These are phyloP conservation scores for Drosophila planitibia DNA, from an alignment of 2,888 invertebrate genomes.

Conservation along the genomic window DNA sequence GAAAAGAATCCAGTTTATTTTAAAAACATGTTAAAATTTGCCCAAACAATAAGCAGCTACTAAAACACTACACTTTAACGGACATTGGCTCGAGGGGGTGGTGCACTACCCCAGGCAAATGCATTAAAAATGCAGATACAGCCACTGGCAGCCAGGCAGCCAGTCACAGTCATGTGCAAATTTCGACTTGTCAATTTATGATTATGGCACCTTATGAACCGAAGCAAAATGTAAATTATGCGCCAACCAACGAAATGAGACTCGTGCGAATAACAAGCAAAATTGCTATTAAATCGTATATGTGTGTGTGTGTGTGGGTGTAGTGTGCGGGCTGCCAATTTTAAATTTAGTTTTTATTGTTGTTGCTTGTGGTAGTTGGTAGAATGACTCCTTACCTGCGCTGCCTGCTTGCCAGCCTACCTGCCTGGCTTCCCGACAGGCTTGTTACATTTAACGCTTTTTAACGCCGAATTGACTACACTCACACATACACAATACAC, in stretches of 20 bases:
- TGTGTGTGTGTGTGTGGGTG: conserved; percentile 7
- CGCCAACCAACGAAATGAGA: conserved; percentile 68
- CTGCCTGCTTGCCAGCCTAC: conserved; percentile 1
- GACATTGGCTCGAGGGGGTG: conserved; percentile 28
- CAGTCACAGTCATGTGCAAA: conserved; percentile 70
- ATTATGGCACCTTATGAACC: conserved; percentile 82
- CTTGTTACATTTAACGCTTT: conserved; percentile 74
- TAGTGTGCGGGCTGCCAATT: conserved; percentile 59
- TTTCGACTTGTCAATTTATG: conserved; percentile 81
- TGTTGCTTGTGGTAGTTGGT: conserved; percentile 57
- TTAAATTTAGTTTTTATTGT: conserved; percentile 72
- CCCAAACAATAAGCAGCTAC: conserved; percentile 25
- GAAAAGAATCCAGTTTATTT: conserved; percentile 33
- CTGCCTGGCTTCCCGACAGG: conserved; percentile 32
- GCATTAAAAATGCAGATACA: conserved; percentile 80
- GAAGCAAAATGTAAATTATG: conserved; percentile 80
- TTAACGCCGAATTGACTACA: conserved; percentile 69
- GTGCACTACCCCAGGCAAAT: conserved; percentile 26
- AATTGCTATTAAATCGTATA: conserved; percentile 56
- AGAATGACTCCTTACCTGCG: conserved; percentile 37
- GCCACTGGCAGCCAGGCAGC: conserved; percentile 21
- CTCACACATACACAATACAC: conserved; percentile 19
- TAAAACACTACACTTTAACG: conserved; percentile 70
- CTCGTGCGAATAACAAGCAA: conserved; percentile 71
- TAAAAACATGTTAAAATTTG: conserved; percentile 62